A percentile compares a stretch with the other conserved stretches of the same genome.
phyloP scores from a whole-genome alignment of 2,797 vertebrate species.

The Helostoma temminkii region DNA sequence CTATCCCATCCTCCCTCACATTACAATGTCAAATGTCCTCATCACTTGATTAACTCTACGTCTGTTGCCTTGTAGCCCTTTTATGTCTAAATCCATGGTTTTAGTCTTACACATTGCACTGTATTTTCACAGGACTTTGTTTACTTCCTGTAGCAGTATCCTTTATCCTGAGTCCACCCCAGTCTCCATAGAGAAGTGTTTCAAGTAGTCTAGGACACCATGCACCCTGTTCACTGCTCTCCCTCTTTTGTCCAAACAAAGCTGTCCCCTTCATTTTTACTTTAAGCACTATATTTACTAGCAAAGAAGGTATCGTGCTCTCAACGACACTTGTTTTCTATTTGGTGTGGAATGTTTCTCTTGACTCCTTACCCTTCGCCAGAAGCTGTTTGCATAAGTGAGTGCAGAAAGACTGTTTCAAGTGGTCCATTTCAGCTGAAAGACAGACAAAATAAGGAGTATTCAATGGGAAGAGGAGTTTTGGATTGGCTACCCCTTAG shows the following conservation, averaged over 20 bases:
- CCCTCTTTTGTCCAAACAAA: slow-evolving; percentile 28
- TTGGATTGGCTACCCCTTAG: slow-evolving; percentile 12
- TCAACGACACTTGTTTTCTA: slow-evolving; percentile 58
- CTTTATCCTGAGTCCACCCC: slow-evolving; percentile 61
- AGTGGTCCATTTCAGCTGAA: slow-evolving; percentile 1
- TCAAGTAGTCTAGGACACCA: slow-evolving; percentile 42
- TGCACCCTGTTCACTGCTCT: slow-evolving; percentile 36
- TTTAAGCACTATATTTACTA: neutral
- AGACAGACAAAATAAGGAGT: slow-evolving; percentile 17
- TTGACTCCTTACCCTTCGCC: slow-evolving; percentile 37
- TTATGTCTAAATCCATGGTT: slow-evolving; percentile 34
- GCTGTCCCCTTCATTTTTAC: slow-evolving; percentile 13
- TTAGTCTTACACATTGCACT: slow-evolving; percentile 48
- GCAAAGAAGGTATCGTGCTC: slow-evolving; percentile 27
- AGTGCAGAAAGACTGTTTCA: slow-evolving; percentile 32
- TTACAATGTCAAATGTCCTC: slow-evolving; percentile 48
- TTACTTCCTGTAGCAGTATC: slow-evolving; percentile 72
- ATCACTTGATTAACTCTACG: slow-evolving; percentile 53
- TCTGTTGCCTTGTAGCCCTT: slow-evolving; percentile 7
- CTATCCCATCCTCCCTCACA: slow-evolving; percentile 12
- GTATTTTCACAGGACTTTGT: slow-evolving; percentile 63
- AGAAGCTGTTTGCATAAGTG: slow-evolving; percentile 57
- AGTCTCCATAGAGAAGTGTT: slow-evolving; percentile 51
- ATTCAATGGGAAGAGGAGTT: slow-evolving; percentile 34
- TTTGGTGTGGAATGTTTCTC: slow-evolving; percentile 53